phyloP scores from a whole-genome alignment of 2,113 vertebrate species.

The Paedocypris sp. region DNA sequence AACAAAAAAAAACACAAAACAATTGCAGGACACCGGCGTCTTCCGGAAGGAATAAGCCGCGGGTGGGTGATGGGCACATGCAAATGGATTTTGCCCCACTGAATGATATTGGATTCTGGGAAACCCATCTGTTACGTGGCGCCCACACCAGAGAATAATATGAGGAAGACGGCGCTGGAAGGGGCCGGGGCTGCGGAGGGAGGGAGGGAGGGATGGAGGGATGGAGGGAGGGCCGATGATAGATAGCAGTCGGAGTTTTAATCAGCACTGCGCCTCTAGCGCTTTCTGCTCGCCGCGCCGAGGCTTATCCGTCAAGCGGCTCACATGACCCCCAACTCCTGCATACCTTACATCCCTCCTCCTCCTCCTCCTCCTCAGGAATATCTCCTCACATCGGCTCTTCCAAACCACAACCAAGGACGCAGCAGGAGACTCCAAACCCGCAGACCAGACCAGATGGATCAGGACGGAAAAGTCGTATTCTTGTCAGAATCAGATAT shows the following conservation, averaged over 20 bases:
- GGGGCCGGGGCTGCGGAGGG: no score
- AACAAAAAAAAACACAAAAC: no score
- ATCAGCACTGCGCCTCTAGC: slow-evolving; percentile 35
- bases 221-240: slow-evolving; percentile 17
- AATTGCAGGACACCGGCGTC: no score
- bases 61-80: slow-evolving; percentile 24
- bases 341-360: slow-evolving; percentile 11
- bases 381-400: slow-evolving; percentile 3
- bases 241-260: slow-evolving; percentile 37
- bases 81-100: slow-evolving; percentile 19
- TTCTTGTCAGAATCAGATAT: no score
- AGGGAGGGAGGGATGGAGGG: neutral
- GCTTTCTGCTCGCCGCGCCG: slow-evolving; percentile 16
- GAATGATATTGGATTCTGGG: slow-evolving; percentile 36
- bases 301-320: slow-evolving; percentile 28
- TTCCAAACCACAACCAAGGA: neutral
- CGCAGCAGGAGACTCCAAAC: neutral
- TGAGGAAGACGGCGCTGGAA: slow-evolving; percentile 10
- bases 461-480: no score
- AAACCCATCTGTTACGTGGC: slow-evolving; percentile 34
- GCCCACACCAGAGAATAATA: slow-evolving; percentile 10
- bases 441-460: neutral
- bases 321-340: slow-evolving; percentile 14
- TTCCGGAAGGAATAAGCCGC: no score
- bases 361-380: neutral